A percentile compares a stretch with the other conserved stretches of the same genome.
Conservation (phyloP, 2,888 invertebrate genomes). For the Drepanosiphum platanoidis region DNA sequence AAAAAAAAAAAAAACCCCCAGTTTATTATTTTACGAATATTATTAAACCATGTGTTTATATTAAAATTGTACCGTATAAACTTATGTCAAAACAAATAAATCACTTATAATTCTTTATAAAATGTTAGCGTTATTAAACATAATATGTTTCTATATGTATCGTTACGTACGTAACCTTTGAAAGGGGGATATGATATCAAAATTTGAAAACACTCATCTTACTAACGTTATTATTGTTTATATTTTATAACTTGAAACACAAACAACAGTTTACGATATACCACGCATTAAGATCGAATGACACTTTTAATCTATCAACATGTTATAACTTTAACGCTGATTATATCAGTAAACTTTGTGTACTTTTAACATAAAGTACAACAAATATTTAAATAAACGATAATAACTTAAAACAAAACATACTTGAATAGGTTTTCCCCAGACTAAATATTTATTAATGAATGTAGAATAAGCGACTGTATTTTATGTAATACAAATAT, state of each 20-base stretch:
- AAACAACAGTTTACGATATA: not conserved
- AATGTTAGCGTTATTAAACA: not conserved
- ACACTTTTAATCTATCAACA: not conserved
- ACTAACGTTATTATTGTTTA: not conserved
- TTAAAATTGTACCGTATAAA: not conserved
- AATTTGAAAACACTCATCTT: not conserved
- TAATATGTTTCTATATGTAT: no score
- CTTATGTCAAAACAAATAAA: not conserved
- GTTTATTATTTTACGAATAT: no score
- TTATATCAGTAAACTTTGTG: not conserved
- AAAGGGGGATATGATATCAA: conserved; percentile 1
- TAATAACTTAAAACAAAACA: not conserved
- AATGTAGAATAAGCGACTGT: no score
- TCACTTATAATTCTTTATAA: not conserved
- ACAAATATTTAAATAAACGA: conserved; percentile 10
- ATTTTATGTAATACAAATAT: no score
- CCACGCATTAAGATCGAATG: not conserved
- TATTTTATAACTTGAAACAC: not conserved
- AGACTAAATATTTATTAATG: no score
- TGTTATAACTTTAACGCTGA: conserved; percentile 9
- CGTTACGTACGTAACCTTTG: no score
- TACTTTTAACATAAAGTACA: not conserved
- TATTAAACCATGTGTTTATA: no score
- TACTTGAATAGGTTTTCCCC: not conserved
- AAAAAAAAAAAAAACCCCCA: no score